Base-by-base conservation (phyloP, 2,113 vertebrate species). In the Calcarius ornatus region DNA sequence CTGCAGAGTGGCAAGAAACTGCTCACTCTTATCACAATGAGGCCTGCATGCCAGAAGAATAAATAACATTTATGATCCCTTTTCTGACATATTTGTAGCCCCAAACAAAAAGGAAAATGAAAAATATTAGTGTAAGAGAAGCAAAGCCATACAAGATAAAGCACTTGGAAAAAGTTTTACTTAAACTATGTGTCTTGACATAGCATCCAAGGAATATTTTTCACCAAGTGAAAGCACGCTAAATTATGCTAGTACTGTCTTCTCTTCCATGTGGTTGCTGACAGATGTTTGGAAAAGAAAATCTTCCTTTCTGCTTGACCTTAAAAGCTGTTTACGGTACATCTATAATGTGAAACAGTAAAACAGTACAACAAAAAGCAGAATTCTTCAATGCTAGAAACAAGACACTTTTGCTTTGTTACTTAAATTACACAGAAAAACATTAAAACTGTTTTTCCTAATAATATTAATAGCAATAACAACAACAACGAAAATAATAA, bases 221-320 rank as follows among this genome's bases (percentile, higher is more conserved):
- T 97, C 94, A 91, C 66, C 0, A 3, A 82, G 82, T 93, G 86
- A 96, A 97, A 90, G 42, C 70, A 31, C 4, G 23, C 77, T 96
- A 96, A 97, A 97, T 97, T 97, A 96, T 92, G 93, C 86, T 85
- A 40, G 57, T 42, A 56, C 78, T 82, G 93, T 93, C 94, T 95
- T 92, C 40, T 96, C 78, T 96, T 96, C 79, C 88, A 57, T 95
- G 87, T 85, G 64, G 69, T 90, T 96, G 76, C 70, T 97, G 97
- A 97, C 96, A 97, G 94, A 97, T 96, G 93, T 92, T 95, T 88
- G 79, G 73, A 88, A 97, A 90, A 95, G 33, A 95, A 98, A 96
- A 96, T 84, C 76, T 95, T 95, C 88, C 85, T 96, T 96, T 95
- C 92, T 94, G 48, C 54, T 97, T 97, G 96, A 97, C 96, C 94